Base-by-base conservation (phyloP, 1,140 invertebrate genomes). In the Bicyclus anynana region DNA sequence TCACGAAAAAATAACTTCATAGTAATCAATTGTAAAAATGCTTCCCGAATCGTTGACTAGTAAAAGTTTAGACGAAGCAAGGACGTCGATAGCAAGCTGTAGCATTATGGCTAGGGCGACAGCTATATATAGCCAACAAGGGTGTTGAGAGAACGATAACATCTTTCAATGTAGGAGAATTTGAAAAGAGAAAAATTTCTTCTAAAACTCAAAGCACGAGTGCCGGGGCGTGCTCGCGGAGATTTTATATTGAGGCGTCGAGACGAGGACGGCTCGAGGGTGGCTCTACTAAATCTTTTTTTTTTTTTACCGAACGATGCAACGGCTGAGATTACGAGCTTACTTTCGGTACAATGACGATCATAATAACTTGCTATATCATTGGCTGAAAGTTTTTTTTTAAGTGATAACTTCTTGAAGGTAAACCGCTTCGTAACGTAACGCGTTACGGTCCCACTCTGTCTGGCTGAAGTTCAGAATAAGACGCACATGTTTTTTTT, bases 231-330 rank as follows among this genome's bases (percentile, higher is more conserved):
- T 53, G 37, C 51, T 60, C 21, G 5, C 6, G 40, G 35, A 42
- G 47, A 27, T 35, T 51, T 42, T 59, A 60, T 61, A 59, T 64
- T 37, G 37, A 38, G 54, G 55, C 61, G 65, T 46, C 59, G 55
- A 49, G 56, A 46, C 53, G 52, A 44, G 63, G 53, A 55, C 40
- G 56, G 40, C 42, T 46, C 17, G 59, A 62, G 59, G 51, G 59
- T 50, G 29, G 38, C 57, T 56, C 57, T 59, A 54, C 13, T 44
- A 44, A 20, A 58, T 65, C 59, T 61, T 65, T 61, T 59, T 66
- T 62, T 57, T 65, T 58, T n/a, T n/a, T n/a, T n/a, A n/a, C 42
- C 51, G 48, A 62, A 54, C 56, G 56, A 17, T 55, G 59, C 63
- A 55, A 20, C 17, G 57, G 17, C 62, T 65, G 53, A 65, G 54